Percentiles rank a stretch among this genome's conserved stretches.
These are phyloP conservation scores for Drosophila kuntzei DNA, from an alignment of 2,888 invertebrate species.

Conservation along the genomic window DNA sequence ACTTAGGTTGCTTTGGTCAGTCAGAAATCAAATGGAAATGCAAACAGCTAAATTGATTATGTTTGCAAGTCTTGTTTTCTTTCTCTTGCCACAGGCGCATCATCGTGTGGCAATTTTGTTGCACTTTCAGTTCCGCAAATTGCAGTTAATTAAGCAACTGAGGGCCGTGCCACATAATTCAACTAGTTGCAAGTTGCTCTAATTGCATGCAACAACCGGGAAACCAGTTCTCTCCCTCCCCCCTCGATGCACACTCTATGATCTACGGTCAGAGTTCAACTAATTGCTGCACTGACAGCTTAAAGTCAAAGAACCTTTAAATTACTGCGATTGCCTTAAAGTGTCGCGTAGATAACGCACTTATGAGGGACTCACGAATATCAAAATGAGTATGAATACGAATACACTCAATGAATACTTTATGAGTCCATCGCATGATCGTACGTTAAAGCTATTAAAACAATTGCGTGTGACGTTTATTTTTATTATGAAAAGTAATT, in stretches of 20 bases:
- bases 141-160: conserved; percentile 69
- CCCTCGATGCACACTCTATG: background rate
- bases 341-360: conserved; percentile 26
- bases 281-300: conserved; percentile 68
- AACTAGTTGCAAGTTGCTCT: conserved; percentile 54
- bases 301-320: conserved; percentile 73
- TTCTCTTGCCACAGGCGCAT: background rate
- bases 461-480: conserved; percentile 4
- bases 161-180: conserved; percentile 55
- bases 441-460: conserved; percentile 2
- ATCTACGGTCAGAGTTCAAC: conserved; percentile 65
- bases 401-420: conserved; percentile 1
- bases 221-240: background rate
- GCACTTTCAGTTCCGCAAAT: conserved; percentile 61
- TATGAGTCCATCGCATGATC: background rate
- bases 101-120: conserved; percentile 33
- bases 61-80: conserved; percentile 34
- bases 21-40: conserved; percentile 68
- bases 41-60: conserved; percentile 76
- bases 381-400: conserved; percentile 7
- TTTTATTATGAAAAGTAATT: background rate
- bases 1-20: conserved; percentile 56
- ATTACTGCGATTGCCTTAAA: conserved; percentile 38
- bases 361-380: conserved; percentile 15
- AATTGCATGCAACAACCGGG: conserved; percentile 54